Percentiles rank a stretch among this genome's conserved stretches.
Conservation (phyloP, 2,888 invertebrate species). For the Xestoiulus laeticollis region DNA sequence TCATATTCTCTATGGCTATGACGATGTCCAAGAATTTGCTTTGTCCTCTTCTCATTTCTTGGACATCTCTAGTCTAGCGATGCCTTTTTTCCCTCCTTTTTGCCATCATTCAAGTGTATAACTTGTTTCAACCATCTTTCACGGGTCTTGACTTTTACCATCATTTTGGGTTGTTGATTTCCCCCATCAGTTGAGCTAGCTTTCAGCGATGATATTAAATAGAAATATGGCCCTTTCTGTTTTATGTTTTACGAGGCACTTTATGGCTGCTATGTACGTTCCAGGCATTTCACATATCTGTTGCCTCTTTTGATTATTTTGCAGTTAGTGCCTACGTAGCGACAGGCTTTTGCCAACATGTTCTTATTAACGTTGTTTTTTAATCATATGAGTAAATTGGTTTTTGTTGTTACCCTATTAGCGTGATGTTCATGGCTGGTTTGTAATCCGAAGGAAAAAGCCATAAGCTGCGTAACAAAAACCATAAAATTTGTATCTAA, state of each 20-base stretch:
- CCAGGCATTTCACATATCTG: neutral
- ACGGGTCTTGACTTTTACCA: constrained; percentile 37
- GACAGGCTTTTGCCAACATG: neutral
- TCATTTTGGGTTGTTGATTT: constrained; percentile 37
- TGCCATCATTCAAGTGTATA: constrained; percentile 26
- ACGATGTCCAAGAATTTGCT: constrained; percentile 25
- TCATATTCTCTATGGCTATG: neutral
- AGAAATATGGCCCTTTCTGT: constrained; percentile 28
- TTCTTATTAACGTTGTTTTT: constrained; percentile 29
- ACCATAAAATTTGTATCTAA: neutral
- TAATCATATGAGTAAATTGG: constrained; percentile 6
- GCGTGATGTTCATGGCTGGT: neutral
- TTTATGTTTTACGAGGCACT: constrained; percentile 34
- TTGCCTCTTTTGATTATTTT: constrained; percentile 23
- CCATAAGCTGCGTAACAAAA: neutral
- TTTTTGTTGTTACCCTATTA: constrained; percentile 12
- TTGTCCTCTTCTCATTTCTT: neutral
- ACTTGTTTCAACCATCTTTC: constrained; percentile 25
- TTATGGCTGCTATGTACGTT: neutral
- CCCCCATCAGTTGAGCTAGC: constrained; percentile 15
- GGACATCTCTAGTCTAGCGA: neutral
- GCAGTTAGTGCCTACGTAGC: neutral
- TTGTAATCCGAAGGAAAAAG: neutral
- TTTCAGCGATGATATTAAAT: constrained; percentile 33
- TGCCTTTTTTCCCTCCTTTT: neutral